Base-by-base conservation (phyloP, 2,797 vertebrate genomes). In the Hozukius guyotensis region DNA sequence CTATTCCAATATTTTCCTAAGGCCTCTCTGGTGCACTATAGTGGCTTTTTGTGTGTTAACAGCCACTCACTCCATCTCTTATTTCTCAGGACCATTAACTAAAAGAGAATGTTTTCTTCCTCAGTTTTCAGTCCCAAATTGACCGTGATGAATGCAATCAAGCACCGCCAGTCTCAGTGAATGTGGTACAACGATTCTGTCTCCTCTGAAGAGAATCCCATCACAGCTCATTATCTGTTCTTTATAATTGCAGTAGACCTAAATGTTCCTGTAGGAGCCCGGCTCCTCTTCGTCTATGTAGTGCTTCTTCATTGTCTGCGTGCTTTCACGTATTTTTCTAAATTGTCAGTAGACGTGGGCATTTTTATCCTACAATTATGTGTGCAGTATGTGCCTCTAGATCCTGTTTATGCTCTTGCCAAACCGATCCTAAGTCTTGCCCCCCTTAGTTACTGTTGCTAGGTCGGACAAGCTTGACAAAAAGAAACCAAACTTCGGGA, bases 141-240 rank as follows among this genome's bases (percentile, higher is more conserved):
- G 42, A 46, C 20, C 6, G 11, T 73, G 69, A 57, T 56, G 8
- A 59, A 67, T 13, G 25, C 63, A 70, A 42, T 72, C 24, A 22
- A 38, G 71, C 20, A 8, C 27, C 46, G 27, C 66, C 60, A 25
- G 62, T 55, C 42, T 56, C 59, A 38, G 1, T 52, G 46, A 60
- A 14, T 70, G 64, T 56, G 14, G 9, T 24, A 31, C 27, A 42
- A 24, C 18, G 20, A 64, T 29, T 31, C 10, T 13, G 36, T 82
- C 46, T 56, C 53, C 42, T 56, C 56, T 66, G 12, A 74, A 61
- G 24, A 52, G 55, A 86, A 66, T 60, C 62, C 9, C 20, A 77
- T 86, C 61, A 75, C 29, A 57, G 70, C 61, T 86, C 49, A 53
- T 81, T 77, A 64, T 75, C 56, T 63, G 12, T 16, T 46, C 24